Evolutionary conservation across 1,140 invertebrate genomes (phyloP), one percentile per base, ranked within the genome.

Genomic region (Zaprionus davidi): DNA sequence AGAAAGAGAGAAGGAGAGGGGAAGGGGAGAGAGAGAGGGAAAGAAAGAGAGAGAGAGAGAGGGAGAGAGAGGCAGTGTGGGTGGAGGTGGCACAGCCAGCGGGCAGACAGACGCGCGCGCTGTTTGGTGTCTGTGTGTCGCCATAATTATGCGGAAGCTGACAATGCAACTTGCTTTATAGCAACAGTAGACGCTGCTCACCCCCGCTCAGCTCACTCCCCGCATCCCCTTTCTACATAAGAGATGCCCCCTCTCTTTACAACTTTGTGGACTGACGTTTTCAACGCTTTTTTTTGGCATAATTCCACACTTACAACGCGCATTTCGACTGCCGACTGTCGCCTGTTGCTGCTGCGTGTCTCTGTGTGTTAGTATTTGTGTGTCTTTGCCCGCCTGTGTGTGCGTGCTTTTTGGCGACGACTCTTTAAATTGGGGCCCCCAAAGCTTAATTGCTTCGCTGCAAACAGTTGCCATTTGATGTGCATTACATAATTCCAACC

Each of bases 121-220:
- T 74, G 65, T 73, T 59, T 28, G 34, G 72, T 55, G 66, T 84
- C 71, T 80, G 57, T 76, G 64, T 81, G 84, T 85, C 81, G 84
- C 81, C 81, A 85, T 88, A 88, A 88, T 90, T 88, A 88, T 88
- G 85, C 84, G 84, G 84, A 88, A 88, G 84, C 84, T 88, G 84
- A 88, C 84, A 84, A 90, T 88, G 84, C 84, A 88, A 90, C 85
- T 90, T 79, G 85, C 78, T 77, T 82, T 75, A 79, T 71, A 69
- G 62, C 65, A 22, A 11, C 31, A 38, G 12, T 17, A 12, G 26
- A 28, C 17, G 13, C 15, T 56, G 15, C 62, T 24, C 34, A 2
- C 31, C 13, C 13, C 15, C 9, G 4, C 11, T 6, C 38, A 12
- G 51, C 34, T n/a, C n/a, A 9, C 7, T 28, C 17, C 13, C 9